Percentiles rank a stretch among this genome's conserved stretches.
Conservation (phyloP, 2,113 vertebrate genomes). For the Macquaria ambigua region DNA sequence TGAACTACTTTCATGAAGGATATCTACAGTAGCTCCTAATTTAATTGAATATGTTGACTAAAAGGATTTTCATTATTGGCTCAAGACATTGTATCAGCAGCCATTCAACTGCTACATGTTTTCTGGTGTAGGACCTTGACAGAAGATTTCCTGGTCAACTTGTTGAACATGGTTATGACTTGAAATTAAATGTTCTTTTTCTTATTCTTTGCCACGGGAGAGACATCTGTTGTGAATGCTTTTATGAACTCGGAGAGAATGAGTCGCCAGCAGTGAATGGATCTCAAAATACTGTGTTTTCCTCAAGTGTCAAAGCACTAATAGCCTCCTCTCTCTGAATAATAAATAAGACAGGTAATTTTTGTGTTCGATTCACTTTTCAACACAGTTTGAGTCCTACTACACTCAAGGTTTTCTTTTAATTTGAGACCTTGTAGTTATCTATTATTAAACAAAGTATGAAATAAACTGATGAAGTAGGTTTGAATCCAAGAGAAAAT, state of each 20-base stretch:
- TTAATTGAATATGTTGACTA: conserved; percentile 37
- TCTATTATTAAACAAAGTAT: not conserved
- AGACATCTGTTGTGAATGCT: conserved; percentile 9
- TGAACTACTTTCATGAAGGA: not conserved
- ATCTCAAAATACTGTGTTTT: conserved; percentile 1
- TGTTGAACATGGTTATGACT: not conserved
- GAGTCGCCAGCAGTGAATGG: not conserved
- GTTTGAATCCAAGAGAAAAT: not conserved
- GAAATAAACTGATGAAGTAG: conserved; percentile 3
- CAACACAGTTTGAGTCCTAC: not conserved
- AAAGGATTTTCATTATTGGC: conserved; percentile 21
- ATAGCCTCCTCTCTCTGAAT: conserved; percentile 15
- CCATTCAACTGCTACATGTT: conserved; percentile 12
- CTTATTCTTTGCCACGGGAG: not conserved
- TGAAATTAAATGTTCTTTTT: conserved; percentile 26
- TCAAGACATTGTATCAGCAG: conserved; percentile 9
- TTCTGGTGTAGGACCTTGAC: conserved; percentile 11
- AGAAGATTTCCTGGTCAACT: conserved; percentile 2
- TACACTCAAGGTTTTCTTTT: not conserved
- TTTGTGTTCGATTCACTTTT: not conserved
- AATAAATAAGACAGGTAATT: not conserved
- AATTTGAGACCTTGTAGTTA: not conserved
- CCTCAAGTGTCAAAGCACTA: conserved; percentile 20
- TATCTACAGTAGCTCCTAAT: not conserved
- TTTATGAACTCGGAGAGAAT: conserved; percentile 11